phyloP scores from a whole-genome alignment of 1,140 invertebrate genomes.

The Telenomus remus region DNA sequence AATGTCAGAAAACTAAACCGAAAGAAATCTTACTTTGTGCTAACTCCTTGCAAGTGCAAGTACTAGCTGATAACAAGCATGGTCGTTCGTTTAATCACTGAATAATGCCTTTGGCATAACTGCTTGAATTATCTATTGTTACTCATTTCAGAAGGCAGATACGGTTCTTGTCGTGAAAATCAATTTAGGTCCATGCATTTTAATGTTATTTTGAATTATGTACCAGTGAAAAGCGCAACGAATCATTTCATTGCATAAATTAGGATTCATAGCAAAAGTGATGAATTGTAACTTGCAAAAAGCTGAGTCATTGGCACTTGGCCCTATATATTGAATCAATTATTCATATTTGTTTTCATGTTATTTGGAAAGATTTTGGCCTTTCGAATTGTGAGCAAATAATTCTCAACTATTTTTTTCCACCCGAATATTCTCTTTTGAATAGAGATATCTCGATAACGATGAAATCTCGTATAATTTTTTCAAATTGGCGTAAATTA shows the following conservation, averaged over 20 bases:
- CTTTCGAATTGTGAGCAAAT: no score
- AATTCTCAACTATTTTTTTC: no score
- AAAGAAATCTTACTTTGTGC: no score
- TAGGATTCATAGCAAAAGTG: constrained; percentile 25
- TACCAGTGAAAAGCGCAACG: constrained; percentile 23
- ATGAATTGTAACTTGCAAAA: constrained; percentile 25
- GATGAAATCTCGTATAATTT: no score
- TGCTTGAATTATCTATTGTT: not conserved
- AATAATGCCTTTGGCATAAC: not conserved
- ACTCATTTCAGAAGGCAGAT: no score
- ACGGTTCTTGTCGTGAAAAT: constrained; percentile 3
- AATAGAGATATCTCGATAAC: no score
- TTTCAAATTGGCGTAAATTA: no score
- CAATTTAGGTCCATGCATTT: constrained; percentile 16
- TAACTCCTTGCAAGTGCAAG: no score
- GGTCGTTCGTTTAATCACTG: not conserved
- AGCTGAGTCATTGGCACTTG: constrained; percentile 16
- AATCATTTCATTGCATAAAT: constrained; percentile 27
- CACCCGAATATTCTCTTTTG: no score
- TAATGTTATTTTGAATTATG: constrained; percentile 25
- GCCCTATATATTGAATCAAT: constrained; percentile 7
- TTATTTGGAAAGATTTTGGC: no score
- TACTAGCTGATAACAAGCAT: no score
- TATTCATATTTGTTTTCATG: constrained; percentile 13
- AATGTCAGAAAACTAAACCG: no score